Base-by-base conservation (phyloP, 2,888 invertebrate genomes). In the Clunio marinus region DNA sequence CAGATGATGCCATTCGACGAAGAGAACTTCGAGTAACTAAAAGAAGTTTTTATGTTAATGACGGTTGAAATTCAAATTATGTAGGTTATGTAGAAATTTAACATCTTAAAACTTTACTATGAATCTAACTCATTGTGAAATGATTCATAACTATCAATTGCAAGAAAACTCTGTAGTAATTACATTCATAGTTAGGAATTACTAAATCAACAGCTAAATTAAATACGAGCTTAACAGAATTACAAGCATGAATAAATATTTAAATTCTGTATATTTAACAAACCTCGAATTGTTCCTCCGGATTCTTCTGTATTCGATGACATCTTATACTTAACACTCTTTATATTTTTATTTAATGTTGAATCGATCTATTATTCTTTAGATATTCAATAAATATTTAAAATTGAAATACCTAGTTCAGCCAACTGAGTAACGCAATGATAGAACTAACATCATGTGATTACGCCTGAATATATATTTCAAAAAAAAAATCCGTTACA, bases 1-100 rank as follows among this genome's bases (percentile, higher is more conserved):
- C 63, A 20, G 45, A 25, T 46, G 63, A 63, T 7, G 37, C 37
- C 45, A 63, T 27, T 17, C 45, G 25, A 15, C 45, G 27, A 7
- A 25, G 20, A 17, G 45, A 46, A 17, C 20, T 22, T n/a, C 63
- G 41, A 25, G 45, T 27, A 15, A 46, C 45, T 63, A n/a, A n/a
- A n/a, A n/a, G n/a, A n/a, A n/a, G n/a, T n/a, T n/a, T n/a, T n/a
- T n/a, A n/a, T n/a, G n/a, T n/a, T n/a, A n/a, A n/a, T 32, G 4
- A 7, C 41, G 2, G 41, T 41, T 41, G 15, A 10, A 41, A 41
- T 41, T 41, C 10, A 10, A 41, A 41, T 13, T 3, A n/a, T 41
- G 10, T 2, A 41, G 41, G 41, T 41, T 32, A 32, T 32, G 32
- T 7, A 32, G 32, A 32, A 7, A 32, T 32, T 8, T 32, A 32